These are phyloP conservation scores for Ichneumoninae sp. DNA, from an alignment of 2,888 invertebrate species.

Conservation along the genomic window DNA sequence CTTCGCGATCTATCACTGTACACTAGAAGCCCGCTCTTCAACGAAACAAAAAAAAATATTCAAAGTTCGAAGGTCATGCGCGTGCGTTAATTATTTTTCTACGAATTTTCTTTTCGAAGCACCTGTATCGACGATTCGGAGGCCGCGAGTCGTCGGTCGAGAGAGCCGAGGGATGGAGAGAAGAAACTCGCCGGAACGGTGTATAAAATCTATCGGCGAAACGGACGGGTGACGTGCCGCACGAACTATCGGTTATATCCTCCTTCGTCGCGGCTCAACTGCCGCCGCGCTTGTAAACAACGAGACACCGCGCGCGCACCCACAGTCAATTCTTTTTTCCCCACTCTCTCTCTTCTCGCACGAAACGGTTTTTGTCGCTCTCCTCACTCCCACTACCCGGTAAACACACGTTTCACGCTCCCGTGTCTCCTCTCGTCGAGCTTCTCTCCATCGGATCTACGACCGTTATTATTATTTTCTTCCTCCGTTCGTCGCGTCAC, in stretches of 20 bases:
- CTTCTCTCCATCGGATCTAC: background rate
- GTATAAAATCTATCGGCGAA: constrained; percentile 2
- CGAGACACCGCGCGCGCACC: constrained; percentile 43
- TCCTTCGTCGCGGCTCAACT: constrained; percentile 28
- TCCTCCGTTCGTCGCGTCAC: background rate
- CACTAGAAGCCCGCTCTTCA: background rate
- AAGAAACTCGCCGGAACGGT: background rate
- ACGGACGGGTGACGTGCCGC: background rate
- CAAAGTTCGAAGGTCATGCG: background rate
- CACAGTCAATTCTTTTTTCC: constrained; percentile 19
- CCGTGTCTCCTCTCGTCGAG: background rate
- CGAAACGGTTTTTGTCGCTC: background rate
- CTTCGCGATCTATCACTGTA: constrained; percentile 36
- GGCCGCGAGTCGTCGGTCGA: background rate
- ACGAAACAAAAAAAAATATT: background rate
- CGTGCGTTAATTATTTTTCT: background rate
- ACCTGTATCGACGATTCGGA: background rate
- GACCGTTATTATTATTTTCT: background rate
- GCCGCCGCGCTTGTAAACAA: constrained; percentile 65
- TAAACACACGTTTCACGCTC: constrained; percentile 20
- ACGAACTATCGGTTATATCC: constrained; percentile 37
- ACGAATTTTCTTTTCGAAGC: background rate
- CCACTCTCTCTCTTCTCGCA: constrained; percentile 21
- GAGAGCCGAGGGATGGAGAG: background rate
- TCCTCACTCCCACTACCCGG: constrained; percentile 46